A percentile compares a stretch with the other conserved stretches of the same genome.
Evolutionary conservation across 2,888 invertebrate species (phyloP).

Genomic region (Spilarctia lutea): DNA sequence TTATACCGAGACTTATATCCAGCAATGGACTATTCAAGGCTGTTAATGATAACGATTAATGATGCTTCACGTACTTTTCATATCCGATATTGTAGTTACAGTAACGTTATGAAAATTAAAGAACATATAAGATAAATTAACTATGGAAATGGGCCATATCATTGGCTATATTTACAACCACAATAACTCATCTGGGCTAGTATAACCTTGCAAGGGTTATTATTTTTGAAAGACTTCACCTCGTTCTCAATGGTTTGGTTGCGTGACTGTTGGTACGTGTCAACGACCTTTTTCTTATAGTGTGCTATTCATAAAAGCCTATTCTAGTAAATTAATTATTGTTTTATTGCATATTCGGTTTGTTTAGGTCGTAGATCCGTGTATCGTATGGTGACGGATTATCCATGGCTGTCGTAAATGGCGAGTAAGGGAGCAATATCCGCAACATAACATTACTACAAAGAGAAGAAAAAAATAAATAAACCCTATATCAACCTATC

Average conservation of each 20-base stretch:
- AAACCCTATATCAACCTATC: too few relatives aligned
- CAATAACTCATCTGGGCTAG: conserved; percentile 34
- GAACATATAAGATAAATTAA: neutral
- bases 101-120: neutral
- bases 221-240: conserved; percentile 52
- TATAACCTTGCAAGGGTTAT: conserved; percentile 48
- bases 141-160: neutral
- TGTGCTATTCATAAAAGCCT: conserved; percentile 11
- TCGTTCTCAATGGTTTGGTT: conserved; percentile 56
- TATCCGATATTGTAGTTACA: neutral
- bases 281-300: conserved; percentile 42
- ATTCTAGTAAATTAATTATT: neutral
- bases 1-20: too few relatives aligned
- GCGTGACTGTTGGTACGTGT: conserved; percentile 55
- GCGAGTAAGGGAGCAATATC: too few relatives aligned
- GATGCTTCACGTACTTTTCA: neutral
- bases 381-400: too few relatives aligned
- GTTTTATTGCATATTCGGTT: neutral
- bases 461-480: too few relatives aligned
- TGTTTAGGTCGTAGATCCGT: neutral
- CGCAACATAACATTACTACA: too few relatives aligned
- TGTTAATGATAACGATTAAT: neutral
- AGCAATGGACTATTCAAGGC: too few relatives aligned
- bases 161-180: conserved; percentile 5
- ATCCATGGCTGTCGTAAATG: too few relatives aligned